phyloP scores from a whole-genome alignment of 2,113 vertebrate species.

The Myocastor coypus region DNA sequence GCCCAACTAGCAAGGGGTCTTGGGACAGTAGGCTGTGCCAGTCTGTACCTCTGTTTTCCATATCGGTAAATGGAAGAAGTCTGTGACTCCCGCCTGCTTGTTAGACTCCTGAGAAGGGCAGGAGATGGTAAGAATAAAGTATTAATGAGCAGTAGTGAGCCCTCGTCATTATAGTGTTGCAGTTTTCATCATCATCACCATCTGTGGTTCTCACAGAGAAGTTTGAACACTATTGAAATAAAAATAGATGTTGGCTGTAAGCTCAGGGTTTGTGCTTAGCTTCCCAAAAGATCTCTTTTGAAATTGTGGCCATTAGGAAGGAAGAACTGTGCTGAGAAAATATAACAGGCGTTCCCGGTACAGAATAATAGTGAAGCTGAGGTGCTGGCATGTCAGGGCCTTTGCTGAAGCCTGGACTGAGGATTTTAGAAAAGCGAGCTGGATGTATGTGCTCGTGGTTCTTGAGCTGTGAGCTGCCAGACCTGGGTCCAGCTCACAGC shows the following conservation, averaged over 20 bases:
- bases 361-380: neutral
- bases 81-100: neutral
- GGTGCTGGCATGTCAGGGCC: neutral
- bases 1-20: neutral
- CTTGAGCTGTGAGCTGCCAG: neutral
- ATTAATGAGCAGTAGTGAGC: neutral
- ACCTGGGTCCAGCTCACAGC: neutral
- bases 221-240: neutral
- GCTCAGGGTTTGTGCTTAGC: neutral
- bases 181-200: neutral
- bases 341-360: neutral
- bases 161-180: neutral
- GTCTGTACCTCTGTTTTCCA: neutral
- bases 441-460: neutral
- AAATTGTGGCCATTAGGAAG: neutral
- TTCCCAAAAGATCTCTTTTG: conserved; percentile 2
- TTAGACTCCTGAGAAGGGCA: neutral
- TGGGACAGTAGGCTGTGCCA: neutral
- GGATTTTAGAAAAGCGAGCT: neutral
- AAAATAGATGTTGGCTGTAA: neutral
- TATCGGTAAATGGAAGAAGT: neutral
- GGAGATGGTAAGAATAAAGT: neutral
- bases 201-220: neutral
- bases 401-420: neutral
- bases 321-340: neutral